Evolutionary conservation across 1,140 invertebrate species (phyloP).

Genomic region (Aphaenogaster floridana): DNA sequence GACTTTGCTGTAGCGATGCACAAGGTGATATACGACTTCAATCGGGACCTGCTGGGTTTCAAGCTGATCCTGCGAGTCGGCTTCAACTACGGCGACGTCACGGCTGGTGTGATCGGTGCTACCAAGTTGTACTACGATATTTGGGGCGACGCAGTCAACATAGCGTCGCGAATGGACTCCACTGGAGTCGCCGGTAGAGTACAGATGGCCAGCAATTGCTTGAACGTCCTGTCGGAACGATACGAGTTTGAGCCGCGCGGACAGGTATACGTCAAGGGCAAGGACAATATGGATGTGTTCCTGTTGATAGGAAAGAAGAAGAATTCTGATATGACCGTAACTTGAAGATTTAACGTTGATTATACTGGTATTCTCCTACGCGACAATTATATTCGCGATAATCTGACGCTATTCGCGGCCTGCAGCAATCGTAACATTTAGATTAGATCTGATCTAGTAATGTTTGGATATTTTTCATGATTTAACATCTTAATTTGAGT

Average conservation of each 20-base stretch:
- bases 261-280: conserved; percentile 97
- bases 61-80: conserved; percentile 96
- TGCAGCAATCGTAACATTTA: conserved; percentile 50
- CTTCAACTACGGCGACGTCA: conserved; percentile 95
- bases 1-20: conserved; percentile 96
- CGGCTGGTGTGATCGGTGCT: conserved; percentile 98
- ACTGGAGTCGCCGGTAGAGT: conserved; percentile 95
- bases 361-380: conserved; percentile 19
- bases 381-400: conserved; percentile 19
- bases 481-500: conserved; percentile 20
- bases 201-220: conserved; percentile 93
- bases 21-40: conserved; percentile 95
- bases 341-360: conserved; percentile 51
- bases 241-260: conserved; percentile 95
- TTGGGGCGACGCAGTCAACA: conserved; percentile 99
- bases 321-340: conserved; percentile 7
- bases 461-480: conserved; percentile 26
- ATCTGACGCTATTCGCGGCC: conserved; percentile 42
- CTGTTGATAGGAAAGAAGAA: conserved; percentile 89
- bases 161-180: conserved; percentile 98
- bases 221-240: conserved; percentile 89
- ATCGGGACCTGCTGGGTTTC: conserved; percentile 95
- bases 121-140: conserved; percentile 99
- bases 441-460: conserved; percentile 35
- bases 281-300: conserved; percentile 97